phyloP scores from a whole-genome alignment of 2,113 vertebrate species.

The Sylvilagus bachmani region DNA sequence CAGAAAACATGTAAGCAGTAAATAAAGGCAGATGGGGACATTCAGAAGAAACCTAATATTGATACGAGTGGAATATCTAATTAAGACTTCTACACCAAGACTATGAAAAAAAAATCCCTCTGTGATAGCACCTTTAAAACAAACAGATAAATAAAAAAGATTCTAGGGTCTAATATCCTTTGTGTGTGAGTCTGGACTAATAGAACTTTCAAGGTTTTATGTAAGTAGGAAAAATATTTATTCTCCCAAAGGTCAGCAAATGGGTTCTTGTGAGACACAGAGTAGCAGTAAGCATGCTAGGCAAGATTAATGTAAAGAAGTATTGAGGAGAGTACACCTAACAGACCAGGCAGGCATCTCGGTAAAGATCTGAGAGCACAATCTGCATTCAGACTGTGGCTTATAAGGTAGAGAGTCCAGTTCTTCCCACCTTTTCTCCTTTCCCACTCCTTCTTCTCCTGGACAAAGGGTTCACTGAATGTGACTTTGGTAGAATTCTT shows the following conservation, averaged over 20 bases:
- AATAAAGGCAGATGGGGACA: not conserved
- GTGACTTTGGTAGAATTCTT: too few relatives aligned
- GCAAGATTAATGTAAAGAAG: too few relatives aligned
- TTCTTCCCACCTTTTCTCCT: too few relatives aligned
- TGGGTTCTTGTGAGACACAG: too few relatives aligned
- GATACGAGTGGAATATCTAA: not conserved
- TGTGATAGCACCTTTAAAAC: not conserved
- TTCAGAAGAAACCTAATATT: not conserved
- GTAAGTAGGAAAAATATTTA: not conserved
- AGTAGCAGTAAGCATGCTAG: too few relatives aligned
- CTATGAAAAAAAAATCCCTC: not conserved
- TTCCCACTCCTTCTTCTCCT: too few relatives aligned
- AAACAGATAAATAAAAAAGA: not conserved
- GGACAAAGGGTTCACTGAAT: too few relatives aligned
- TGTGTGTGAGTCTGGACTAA: not conserved
- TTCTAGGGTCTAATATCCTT: not conserved
- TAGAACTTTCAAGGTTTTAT: constrained; percentile 10
- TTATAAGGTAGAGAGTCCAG: too few relatives aligned
- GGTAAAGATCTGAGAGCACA: too few relatives aligned
- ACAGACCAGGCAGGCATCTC: too few relatives aligned
- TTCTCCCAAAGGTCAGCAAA: not conserved
- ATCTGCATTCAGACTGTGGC: too few relatives aligned
- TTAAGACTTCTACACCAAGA: not conserved
- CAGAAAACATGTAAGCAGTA: not conserved
- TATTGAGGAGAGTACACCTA: too few relatives aligned